phyloP scores from a whole-genome alignment of 53 echinoderm and acorn worm species.

The Holothuria leucospilota region DNA sequence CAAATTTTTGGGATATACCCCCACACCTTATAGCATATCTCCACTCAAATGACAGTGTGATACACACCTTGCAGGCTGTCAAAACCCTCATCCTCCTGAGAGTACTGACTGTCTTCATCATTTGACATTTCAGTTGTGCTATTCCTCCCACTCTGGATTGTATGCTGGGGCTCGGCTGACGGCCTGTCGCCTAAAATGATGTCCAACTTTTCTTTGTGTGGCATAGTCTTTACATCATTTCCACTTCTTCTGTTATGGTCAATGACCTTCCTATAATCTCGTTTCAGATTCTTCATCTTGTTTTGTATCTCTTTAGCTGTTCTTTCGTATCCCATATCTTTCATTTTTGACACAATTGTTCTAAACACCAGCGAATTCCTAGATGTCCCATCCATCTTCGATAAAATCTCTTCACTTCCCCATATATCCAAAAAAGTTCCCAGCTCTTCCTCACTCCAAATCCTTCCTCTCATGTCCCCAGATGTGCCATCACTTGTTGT shows the following conservation, averaged over 20 bases:
- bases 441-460: conserved; percentile 25
- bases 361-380: conserved; percentile 7
- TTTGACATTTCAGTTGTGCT: no score
- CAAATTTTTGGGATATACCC: no score
- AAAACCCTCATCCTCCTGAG: no score
- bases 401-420: conserved; percentile 30
- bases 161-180: conserved; percentile 16
- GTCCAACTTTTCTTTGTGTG: conserved; percentile 41
- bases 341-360: conserved; percentile 23
- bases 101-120: no score
- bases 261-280: conserved; percentile 36
- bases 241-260: conserved; percentile 46
- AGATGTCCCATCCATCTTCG: conserved; percentile 25
- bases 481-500: conserved; percentile 11
- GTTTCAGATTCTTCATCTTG: conserved; percentile 55
- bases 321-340: conserved; percentile 31
- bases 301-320: conserved; percentile 49
- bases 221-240: conserved; percentile 9
- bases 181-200: conserved; percentile 43
- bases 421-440: conserved; percentile 34
- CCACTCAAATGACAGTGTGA: no score
- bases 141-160: no score
- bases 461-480: conserved; percentile 25
- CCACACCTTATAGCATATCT: no score
- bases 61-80: no score